Percentiles rank a stretch among this genome's conserved stretches.
phyloP scores from a whole-genome alignment of 2,888 invertebrate species.

The Pomacea canaliculata region DNA sequence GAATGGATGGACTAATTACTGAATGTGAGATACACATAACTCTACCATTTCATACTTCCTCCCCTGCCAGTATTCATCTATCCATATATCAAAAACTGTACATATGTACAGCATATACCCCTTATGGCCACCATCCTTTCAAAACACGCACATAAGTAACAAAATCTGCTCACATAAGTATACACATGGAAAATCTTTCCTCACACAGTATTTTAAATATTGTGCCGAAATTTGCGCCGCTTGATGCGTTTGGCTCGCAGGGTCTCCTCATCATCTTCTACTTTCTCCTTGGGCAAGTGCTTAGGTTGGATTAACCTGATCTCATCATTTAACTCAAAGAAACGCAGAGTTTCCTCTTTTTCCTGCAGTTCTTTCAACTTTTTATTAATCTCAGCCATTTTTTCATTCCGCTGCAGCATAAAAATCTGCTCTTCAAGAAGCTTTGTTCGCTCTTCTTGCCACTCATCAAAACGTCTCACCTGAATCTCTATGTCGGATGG shows the following conservation, averaged over 20 bases:
- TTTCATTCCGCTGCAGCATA: constrained; percentile 34
- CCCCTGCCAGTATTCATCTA: too few relatives aligned
- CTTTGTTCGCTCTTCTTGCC: constrained; percentile 38
- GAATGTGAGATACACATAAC: too few relatives aligned
- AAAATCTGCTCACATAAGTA: too few relatives aligned
- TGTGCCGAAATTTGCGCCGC: constrained; percentile 26
- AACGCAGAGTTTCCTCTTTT: constrained; percentile 59
- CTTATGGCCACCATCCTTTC: too few relatives aligned
- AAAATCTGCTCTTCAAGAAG: constrained; percentile 41
- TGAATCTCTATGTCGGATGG: constrained; percentile 35
- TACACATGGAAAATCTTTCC: neutral
- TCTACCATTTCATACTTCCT: too few relatives aligned
- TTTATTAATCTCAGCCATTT: constrained; percentile 42
- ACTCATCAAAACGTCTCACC: constrained; percentile 28
- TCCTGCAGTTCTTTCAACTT: constrained; percentile 53
- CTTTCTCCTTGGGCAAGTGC: constrained; percentile 18
- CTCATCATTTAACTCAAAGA: constrained; percentile 53
- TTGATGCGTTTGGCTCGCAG: constrained; percentile 28
- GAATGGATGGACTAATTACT: too few relatives aligned
- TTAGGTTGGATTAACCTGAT: constrained; percentile 41
- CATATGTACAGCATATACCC: too few relatives aligned
- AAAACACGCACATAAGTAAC: too few relatives aligned
- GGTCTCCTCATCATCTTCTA: constrained; percentile 29
- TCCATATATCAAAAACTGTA: too few relatives aligned
- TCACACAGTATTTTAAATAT: neutral